These are phyloP conservation scores for Drosophila mercatorum DNA, from an alignment of 2,888 invertebrate species.

Conservation along the genomic window DNA sequence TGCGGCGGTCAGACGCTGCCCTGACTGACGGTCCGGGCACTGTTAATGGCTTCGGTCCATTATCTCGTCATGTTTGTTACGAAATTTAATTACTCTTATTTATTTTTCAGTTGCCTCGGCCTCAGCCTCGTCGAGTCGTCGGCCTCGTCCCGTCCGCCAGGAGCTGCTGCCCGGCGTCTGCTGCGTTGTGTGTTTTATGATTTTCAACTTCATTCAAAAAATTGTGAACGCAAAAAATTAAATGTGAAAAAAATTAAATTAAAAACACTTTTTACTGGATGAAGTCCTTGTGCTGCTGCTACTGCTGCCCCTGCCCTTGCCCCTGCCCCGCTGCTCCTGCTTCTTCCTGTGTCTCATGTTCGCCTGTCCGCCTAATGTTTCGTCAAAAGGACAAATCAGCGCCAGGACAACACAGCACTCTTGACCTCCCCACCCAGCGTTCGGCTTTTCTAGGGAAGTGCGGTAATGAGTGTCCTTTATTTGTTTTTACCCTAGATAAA, in stretches of 20 bases:
- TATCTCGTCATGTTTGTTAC: conserved; percentile 84
- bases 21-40: conserved; percentile 59
- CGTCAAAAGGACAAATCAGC: conserved; percentile 66
- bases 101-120: conserved; percentile 71
- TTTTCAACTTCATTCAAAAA: conserved; percentile 72
- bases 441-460: conserved; percentile 3
- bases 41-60: conserved; percentile 84
- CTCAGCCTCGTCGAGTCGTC: conserved; percentile 2
- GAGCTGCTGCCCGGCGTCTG: conserved; percentile 6
- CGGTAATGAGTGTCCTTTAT: conserved; percentile 42
- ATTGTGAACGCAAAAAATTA: conserved; percentile 70
- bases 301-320: not conserved
- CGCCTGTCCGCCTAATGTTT: conserved; percentile 64
- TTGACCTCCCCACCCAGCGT: conserved; percentile 35
- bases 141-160: not conserved
- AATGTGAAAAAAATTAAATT: conserved; percentile 75
- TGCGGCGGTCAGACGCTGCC: conserved; percentile 46
- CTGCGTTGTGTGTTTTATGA: conserved; percentile 64
- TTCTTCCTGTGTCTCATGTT: conserved; percentile 41
- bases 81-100: conserved; percentile 84
- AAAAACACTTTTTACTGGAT: conserved; percentile 71
- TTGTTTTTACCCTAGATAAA: conserved; percentile 34
- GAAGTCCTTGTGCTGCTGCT: conserved; percentile 32
- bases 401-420: conserved; percentile 35
- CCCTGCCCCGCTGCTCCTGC: not conserved